Base-by-base conservation (phyloP, 1,140 invertebrate species). In the Ooceraea biroi region DNA sequence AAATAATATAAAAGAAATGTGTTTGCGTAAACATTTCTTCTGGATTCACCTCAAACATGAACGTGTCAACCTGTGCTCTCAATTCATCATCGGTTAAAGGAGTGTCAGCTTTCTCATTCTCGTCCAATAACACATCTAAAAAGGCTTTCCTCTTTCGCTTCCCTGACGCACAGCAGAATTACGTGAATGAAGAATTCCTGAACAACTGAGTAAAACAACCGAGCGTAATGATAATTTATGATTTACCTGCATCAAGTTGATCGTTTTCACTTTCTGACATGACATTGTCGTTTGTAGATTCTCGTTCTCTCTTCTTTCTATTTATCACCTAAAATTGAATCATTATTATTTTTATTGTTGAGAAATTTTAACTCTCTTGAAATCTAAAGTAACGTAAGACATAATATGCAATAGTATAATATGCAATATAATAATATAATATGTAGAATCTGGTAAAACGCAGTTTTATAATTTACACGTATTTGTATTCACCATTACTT, bases 41-140 rank as follows among this genome's bases (percentile, higher is more conserved):
- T n/a, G n/a, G n/a, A n/a, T n/a, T 90, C 84, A 97, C 97, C 93
- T 95, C 96, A 94, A 97, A 97, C 96, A 97, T 97, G 89, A 97
- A 97, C 0, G 97, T 97, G 82, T 97, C 96, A 0, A 97, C 96
- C 94, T 97, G 96, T 93, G 97, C 96, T 78, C 95, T 90, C 12
- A 98, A 96, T 89, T 97, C 96, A 57, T 95, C 90, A 85, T 97
- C 95, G 17, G 95, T 96, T 36, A 97, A 91, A 0, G 93, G 91
- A 41, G 94, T 92, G n/a, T 94, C 95, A 77, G 95, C 94, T 27
- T 94, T 93, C 30, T 90, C 90, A 55, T 94, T 95, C 58, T 95
- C 93, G 83, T 96, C 95, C 14, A 98, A 91, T 25, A 98, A 90
- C 66, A 97, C 93, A 94, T 98, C 97, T 69, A 98, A 91, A 89